Evolutionary conservation across 1,140 invertebrate species (phyloP), one percentile per base, ranked within the genome.

Genomic region (Drosophila arawakana): DNA sequence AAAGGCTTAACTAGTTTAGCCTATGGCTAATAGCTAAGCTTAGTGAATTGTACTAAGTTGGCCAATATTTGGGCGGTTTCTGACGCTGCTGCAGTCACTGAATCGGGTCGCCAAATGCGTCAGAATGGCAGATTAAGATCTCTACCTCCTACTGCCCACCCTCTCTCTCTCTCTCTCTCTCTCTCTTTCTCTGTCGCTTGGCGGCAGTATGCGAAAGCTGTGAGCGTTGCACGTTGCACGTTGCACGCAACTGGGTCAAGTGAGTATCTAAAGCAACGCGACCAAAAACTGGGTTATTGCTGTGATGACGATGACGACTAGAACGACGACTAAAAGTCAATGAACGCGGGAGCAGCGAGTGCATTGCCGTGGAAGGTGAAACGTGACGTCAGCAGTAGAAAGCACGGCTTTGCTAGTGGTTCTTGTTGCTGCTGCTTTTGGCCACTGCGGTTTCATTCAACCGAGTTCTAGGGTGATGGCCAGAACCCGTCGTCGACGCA

Each of bases 341-440:
- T 72, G 84, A 76, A 89, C 84, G 75, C 21, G 43, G 76, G 55
- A 57, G 44, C 61, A 57, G 67, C 61, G 68, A 84, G 80, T 89
- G 80, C 84, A 89, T 75, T 80, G 65, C 80, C 74, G 80, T 88
- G 81, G 84, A 88, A 89, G 84, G 84, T 88, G 63, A 88, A 89
- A 90, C 49, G 69, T 88, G 84, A 88, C 84, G 84, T 88, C 84
- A 88, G 84, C 7, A 30, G 25, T 30, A 30, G 25, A 30, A 30
- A 30, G 25, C 25, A 30, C 6, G 25, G 25, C 25, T 30, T 30
- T 2, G 25, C 3, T 30, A 30, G 25, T 30, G 25, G 21, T n/a
- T 7, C 15, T 30, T 30, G 34, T 54, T 30, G 25, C 25, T 25
- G 25, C 25, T 30, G 25, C 25, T 30, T 30, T 30, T 30, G 25